Percentiles rank a stretch among this genome's conserved stretches.
Evolutionary conservation across 2,113 vertebrate species (phyloP).

Genomic region (Gopherus flavomarginatus): DNA sequence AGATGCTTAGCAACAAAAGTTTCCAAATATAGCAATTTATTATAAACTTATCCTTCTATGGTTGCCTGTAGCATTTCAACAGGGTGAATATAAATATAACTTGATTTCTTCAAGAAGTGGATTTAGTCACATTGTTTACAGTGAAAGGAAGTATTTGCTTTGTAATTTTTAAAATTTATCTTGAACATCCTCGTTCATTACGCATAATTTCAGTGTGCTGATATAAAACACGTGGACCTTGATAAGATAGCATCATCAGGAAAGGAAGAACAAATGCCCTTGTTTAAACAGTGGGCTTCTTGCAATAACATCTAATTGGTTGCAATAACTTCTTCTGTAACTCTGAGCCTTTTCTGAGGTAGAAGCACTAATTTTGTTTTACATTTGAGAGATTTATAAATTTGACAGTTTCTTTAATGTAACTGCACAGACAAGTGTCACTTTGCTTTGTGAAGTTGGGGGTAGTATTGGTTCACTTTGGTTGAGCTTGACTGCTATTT

Average conservation of each 20-base stretch:
- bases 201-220: conserved; percentile 73
- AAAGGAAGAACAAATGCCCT: conserved; percentile 75
- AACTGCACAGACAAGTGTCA: not conserved
- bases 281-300: conserved; percentile 71
- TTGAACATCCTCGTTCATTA: conserved; percentile 72
- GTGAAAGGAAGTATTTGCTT: conserved; percentile 81
- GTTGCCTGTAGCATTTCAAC: conserved; percentile 85
- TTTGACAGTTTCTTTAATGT: conserved; percentile 10
- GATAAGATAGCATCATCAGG: conserved; percentile 71
- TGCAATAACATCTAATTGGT: conserved; percentile 45
- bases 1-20: conserved; percentile 85
- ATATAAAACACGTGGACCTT: conserved; percentile 72
- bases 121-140: conserved; percentile 87
- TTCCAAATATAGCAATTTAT: conserved; percentile 90
- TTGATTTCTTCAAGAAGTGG: conserved; percentile 86
- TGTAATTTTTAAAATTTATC: conserved; percentile 75
- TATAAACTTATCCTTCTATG: conserved; percentile 89
- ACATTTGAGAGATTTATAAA: not conserved
- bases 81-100: conserved; percentile 87
- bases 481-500: not conserved
- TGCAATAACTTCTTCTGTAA: conserved; percentile 42
- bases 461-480: not conserved
- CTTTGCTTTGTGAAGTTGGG: not conserved
- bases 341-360: not conserved
- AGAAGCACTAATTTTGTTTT: conserved; percentile 18